Evolutionary conservation across 2,797 vertebrate species (phyloP), one percentile per base, ranked within the genome.

Genomic region (Amazona ochrocephala): DNA sequence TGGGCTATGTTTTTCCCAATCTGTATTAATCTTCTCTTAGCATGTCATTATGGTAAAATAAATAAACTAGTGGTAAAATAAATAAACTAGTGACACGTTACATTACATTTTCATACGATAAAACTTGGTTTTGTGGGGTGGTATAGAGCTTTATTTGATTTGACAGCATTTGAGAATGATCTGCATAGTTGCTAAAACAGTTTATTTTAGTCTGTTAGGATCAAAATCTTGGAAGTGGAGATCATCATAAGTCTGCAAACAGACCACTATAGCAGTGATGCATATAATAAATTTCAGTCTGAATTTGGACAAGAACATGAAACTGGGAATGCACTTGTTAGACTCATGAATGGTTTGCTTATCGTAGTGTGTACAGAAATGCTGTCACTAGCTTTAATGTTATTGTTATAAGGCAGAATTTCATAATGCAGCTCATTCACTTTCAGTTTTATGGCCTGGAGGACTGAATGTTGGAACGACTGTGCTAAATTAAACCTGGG

Each of bases 401-500:
- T 79, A 61, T 61, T 72, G 60, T 91, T 89, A 22, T 3, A 74
- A 68, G 65, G 61, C 45, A 74, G 81, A 79, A 90, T 87, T 92
- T 87, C 45, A 53, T 83, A 71, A 64, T 47, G 81, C 48, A 65
- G 32, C 71, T 92, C 41, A 22, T 32, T 60, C 0, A 0, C 48
- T 65, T 84, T 50, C 24, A 61, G 53, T 84, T 89, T 79, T 61
- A 50, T 58, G 81, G 75, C 78, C 86, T 23, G 34, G 56, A 94
- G 90, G 75, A 58, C 61, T 82, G 56, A 71, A 50, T 39, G 29
- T 86, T 91, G 74, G 56, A 79, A 76, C 0, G 5, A 29, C 47
- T 83, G 62, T 66, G 60, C 84, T 90, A 62, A 83, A 92, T 90
- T 82, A 92, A 89, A 92, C 60, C 65, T 47, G 84, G 89, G 86